A percentile compares a stretch with the other conserved stretches of the same genome.
These are phyloP conservation scores for Zaprionus obscuricornis DNA, from an alignment of 2,888 invertebrate species.

Conservation along the genomic window DNA sequence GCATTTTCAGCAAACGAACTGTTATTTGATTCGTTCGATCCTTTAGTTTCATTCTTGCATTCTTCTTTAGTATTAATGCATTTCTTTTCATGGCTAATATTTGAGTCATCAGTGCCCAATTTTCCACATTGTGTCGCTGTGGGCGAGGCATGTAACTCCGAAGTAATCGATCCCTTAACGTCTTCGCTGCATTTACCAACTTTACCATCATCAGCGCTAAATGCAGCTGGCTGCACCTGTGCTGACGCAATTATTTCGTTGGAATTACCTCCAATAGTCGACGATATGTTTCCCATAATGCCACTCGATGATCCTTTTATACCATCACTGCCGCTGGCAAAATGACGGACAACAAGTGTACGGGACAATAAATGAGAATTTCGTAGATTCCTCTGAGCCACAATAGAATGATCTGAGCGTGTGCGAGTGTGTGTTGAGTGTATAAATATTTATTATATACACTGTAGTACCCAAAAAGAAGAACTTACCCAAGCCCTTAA, in stretches of 20 bases:
- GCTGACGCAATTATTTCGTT: not conserved
- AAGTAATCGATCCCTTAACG: conserved; percentile 17
- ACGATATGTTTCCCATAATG: conserved; percentile 24
- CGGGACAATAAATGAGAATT: not conserved
- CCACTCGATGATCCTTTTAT: conserved; percentile 18
- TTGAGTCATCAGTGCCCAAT: conserved; percentile 16
- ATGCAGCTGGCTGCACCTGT: conserved; percentile 14
- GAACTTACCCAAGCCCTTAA: conserved; percentile 29
- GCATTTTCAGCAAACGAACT: conserved; percentile 32
- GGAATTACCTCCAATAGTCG: not conserved
- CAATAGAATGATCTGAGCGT: not conserved
- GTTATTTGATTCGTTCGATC: not conserved
- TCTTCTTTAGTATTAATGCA: too few relatives aligned
- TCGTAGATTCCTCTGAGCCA: conserved; percentile 5
- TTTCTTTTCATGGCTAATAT: too few relatives aligned
- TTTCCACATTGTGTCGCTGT: conserved; percentile 17
- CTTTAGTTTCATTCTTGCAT: not conserved
- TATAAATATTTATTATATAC: too few relatives aligned
- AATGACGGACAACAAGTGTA: conserved; percentile 28
- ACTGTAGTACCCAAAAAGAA: too few relatives aligned
- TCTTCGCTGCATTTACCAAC: not conserved
- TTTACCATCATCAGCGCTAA: conserved; percentile 2
- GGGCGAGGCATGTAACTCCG: conserved; percentile 14
- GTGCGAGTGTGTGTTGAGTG: not conserved
- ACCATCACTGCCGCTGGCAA: conserved; percentile 24